Base-by-base conservation (phyloP, 1,140 invertebrate species). In the Drosophila sp. region DNA sequence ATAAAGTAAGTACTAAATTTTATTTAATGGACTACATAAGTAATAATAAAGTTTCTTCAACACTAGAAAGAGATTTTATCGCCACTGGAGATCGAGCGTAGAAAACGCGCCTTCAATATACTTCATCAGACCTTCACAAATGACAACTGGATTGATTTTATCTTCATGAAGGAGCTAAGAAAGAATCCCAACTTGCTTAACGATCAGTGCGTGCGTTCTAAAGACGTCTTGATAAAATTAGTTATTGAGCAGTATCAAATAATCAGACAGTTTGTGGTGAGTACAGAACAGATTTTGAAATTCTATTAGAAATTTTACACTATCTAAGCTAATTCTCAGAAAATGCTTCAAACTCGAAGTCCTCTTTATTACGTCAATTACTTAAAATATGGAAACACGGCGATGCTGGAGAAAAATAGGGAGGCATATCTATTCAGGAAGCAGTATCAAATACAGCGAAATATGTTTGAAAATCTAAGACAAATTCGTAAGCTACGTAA, bases 291-390 rank as follows among this genome's bases (percentile, higher is more conserved):
- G 0, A 21, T 13, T 11, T 0, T 2, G 1, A 0, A 38, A 36
- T 36, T 36, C 2, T n/a, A 8, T 34, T 34, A 32, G 29, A 32
- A 32, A 21, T 5, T 6, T 2, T 0, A 32, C 29, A 34, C n/a
- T 18, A 18, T 11, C 38, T 1, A 16, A 2, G 2, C 27, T 27
- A 38, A 14, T 1, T 2, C 14, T 7, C 25, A 80, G 89, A 90
- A 90, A 90, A 90, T 90, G 82, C 18, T 90, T 36, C 82, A 90
- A 46, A 75, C 80, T 1, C 80, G 89, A 0, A 70, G 72, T 53
- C 89, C 89, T 0, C 40, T 90, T 0, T 90, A 90, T 34, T 74
- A 73, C 36, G 70, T 78, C 6, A 67, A 73, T 4, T 72, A 53
- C 45, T 18, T 74, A 1, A 90, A 78, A 21, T 84, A 74, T 64